Conservation (phyloP, 1,140 invertebrate species). For the Drosophila willistoni region DNA sequence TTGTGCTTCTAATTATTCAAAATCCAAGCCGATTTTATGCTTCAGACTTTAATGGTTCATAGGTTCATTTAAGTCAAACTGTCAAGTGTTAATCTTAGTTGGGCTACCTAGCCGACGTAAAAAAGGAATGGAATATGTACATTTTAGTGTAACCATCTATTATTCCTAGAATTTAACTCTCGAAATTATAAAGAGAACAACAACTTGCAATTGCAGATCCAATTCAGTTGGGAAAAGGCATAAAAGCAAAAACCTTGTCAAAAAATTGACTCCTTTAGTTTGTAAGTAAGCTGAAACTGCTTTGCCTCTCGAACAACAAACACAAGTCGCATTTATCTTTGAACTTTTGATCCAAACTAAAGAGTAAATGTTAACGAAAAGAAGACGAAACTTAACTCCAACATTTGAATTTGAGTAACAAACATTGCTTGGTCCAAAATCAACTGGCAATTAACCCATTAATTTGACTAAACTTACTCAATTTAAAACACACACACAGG, state of each 20-base stretch:
- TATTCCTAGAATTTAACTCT: background rate
- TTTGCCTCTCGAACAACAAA: background rate
- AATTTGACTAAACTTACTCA: background rate
- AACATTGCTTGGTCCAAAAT: background rate
- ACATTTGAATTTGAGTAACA: background rate
- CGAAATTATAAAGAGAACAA: background rate
- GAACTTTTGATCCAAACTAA: background rate
- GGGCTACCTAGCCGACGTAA: too few species aligned
- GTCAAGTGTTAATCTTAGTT: too few species aligned
- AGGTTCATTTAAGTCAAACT: too few species aligned
- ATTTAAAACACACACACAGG: too few species aligned
- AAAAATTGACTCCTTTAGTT: background rate
- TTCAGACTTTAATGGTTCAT: too few species aligned
- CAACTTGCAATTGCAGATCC: background rate
- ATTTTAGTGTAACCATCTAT: too few species aligned
- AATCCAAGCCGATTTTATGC: too few species aligned
- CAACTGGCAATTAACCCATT: slow-evolving; percentile 3
- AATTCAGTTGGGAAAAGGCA: slow-evolving; percentile 1
- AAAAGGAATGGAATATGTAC: too few species aligned
- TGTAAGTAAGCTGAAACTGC: background rate
- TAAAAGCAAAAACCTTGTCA: background rate
- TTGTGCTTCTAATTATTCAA: too few species aligned
- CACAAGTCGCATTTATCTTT: background rate
- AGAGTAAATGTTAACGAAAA: background rate
- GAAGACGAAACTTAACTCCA: background rate